phyloP scores from a whole-genome alignment of 2,797 vertebrate species.

The Galagoides demidoff region DNA sequence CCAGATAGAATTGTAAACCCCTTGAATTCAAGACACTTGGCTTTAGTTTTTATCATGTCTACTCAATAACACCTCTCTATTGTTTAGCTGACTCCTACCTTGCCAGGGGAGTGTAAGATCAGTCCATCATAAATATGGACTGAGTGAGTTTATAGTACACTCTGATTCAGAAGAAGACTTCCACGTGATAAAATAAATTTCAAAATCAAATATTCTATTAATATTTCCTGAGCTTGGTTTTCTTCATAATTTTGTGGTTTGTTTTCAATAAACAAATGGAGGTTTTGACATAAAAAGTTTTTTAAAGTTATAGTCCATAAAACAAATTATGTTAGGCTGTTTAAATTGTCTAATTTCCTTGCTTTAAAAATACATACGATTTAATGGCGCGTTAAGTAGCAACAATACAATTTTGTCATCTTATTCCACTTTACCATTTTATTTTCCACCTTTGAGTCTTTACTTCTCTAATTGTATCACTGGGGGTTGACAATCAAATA shows the following conservation, averaged over 20 bases:
- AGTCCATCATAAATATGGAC: background rate
- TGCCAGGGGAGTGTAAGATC: background rate
- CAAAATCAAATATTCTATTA: background rate
- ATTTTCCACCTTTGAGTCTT: background rate
- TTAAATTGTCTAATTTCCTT: slow-evolving; percentile 13
- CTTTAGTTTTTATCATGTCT: background rate
- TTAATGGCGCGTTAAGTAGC: background rate
- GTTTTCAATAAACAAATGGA: slow-evolving; percentile 25
- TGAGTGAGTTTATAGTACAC: background rate
- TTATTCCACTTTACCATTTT: background rate
- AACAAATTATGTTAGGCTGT: slow-evolving; percentile 7
- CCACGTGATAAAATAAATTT: background rate
- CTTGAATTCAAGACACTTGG: background rate
- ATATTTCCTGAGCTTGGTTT: background rate
- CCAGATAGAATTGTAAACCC: background rate
- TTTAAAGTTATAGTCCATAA: background rate
- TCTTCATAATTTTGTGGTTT: slow-evolving; percentile 1
- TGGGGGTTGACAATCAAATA: slow-evolving; percentile 51
- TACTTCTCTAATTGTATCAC: background rate
- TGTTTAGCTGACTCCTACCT: background rate
- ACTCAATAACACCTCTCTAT: background rate
- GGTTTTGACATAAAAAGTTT: background rate
- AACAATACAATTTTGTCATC: background rate
- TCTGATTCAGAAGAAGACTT: background rate
- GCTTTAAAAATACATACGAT: background rate